A percentile compares a stretch with the other conserved stretches of the same genome.
Conservation (phyloP, 2,888 invertebrate genomes). For the Eudemis profundana region DNA sequence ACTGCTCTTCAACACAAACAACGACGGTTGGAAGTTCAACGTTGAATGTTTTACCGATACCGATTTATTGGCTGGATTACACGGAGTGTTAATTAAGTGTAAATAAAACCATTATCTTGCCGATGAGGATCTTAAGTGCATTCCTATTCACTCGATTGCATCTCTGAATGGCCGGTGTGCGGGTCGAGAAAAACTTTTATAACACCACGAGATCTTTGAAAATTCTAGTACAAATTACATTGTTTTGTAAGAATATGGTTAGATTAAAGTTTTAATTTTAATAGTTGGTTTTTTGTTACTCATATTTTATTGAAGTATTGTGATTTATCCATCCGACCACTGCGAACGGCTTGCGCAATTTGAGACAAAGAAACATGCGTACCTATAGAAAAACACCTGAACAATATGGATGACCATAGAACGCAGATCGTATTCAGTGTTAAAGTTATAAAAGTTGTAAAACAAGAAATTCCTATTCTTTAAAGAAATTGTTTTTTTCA, state of each 20-base stretch:
- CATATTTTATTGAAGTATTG: too few relatives aligned
- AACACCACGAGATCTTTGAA: neutral
- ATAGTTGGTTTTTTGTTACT: too few relatives aligned
- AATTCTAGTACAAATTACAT: neutral
- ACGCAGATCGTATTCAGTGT: too few relatives aligned
- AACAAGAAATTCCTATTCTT: too few relatives aligned
- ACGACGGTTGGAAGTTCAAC: constrained; percentile 12
- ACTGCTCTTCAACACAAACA: neutral
- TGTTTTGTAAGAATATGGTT: neutral
- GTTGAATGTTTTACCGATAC: neutral
- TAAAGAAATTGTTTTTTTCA: too few relatives aligned
- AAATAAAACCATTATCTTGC: constrained; percentile 34
- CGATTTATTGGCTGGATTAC: constrained; percentile 11
- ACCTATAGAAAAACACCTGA: too few relatives aligned
- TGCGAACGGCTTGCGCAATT: too few relatives aligned
- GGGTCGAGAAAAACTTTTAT: constrained; percentile 1
- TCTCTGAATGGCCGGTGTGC: constrained; percentile 24
- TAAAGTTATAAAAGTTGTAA: too few relatives aligned
- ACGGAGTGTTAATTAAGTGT: constrained; percentile 31
- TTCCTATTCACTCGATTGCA: constrained; percentile 32
- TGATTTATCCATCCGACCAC: too few relatives aligned
- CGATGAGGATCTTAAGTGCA: constrained; percentile 35
- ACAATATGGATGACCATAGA: too few relatives aligned
- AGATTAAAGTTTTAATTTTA: too few relatives aligned
- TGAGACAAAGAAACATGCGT: too few relatives aligned